Base-by-base conservation (phyloP, 2,888 invertebrate species). In the Macrosiphum euphorbiae region DNA sequence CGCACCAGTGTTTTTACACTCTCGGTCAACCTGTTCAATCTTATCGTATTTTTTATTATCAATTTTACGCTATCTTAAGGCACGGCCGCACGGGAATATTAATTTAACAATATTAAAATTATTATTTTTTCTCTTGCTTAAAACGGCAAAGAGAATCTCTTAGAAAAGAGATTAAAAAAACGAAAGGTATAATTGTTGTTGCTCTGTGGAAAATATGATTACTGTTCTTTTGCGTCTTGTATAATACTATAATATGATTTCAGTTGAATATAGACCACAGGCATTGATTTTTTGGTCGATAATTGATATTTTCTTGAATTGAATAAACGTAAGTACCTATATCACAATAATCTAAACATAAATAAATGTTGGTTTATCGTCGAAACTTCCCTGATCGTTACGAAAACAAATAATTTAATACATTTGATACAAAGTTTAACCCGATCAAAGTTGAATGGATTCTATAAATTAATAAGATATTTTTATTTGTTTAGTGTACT, bases 271-370 rank as follows among this genome's bases (percentile, higher is more conserved):
- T 78, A 20, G 78, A 35, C 35, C 8, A 78, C 35, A 35, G 1
- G 20, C 20, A 35, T 78, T 78, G 78, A 7, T 67, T 78, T 35
- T 28, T 20, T 24, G 26, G n/a, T 26, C 24, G 67, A 50, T 13
- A 24, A 26, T 84, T 41, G 84, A 20, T n/a, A n/a, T n/a, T 35
- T 2, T 11, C 41, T 41, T 50, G 28, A 52, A 84, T 50, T 26
- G 24, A 90, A 58, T 47, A 35, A 44, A 58, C 85, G 86, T 91
- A 86, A 91, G 91, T 91, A n/a, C n/a, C n/a, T n/a, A 86, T 20
- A 35, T 28, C 44, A 50, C n/a, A n/a, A 87, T 35, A 7, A 50
- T 52, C 24, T 7, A 35, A 20, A 52, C 3, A 50, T 78, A 20
- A 78, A 78, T 35, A 35, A 8, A 20, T 78, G 67, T 78, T 35